Evolutionary conservation across 2,797 vertebrate genomes (phyloP), one percentile per base, ranked within the genome.

Genomic region (Sus cebifrons): DNA sequence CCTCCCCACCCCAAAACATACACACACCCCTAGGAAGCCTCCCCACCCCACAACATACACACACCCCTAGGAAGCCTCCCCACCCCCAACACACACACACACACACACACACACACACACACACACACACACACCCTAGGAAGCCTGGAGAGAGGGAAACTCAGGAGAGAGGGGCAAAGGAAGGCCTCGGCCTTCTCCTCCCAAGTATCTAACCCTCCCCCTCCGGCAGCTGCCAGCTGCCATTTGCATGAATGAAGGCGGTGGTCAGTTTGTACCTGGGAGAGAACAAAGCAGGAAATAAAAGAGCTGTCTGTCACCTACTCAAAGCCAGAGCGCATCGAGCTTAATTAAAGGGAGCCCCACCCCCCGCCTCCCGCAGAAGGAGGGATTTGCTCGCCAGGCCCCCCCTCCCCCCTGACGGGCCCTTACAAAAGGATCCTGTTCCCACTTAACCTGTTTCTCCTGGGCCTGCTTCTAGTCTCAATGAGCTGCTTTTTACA

Each of bases 381-480:
- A 15, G 0, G 6, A 84, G 49, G 52, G 67, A 36, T 74, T 36
- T 44, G 65, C 65, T 23, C 0, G 0, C 32, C 40, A 0, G 68
- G 27, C 49, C 21, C 0, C 52, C 60, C 32, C 25, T 18, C 68
- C 90, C 49, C 60, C 29, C 20, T n/a, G 10, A 0, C 40, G 1
- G 36, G 58, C 71, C 56, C 36, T 70, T 12, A 89, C 56, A 54
- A 52, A 32, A 62, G 58, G 74, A 21, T 56, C 89, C 12, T 40
- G 54, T 70, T 89, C 82, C 92, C 94, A 36, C 79, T 79, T 11
- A 93, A 89, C 84, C 96, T 87, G 93, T 83, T 94, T 92, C 92
- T 89, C 88, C 16, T 1, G 25, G 0, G 20, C 64, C n/a, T 21
- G 23, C 7, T 88, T 84, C 23, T 23, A 85, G 74, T 84, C 58